Base-by-base conservation (phyloP, 1,140 invertebrate species). In the Hetaerina americana region DNA sequence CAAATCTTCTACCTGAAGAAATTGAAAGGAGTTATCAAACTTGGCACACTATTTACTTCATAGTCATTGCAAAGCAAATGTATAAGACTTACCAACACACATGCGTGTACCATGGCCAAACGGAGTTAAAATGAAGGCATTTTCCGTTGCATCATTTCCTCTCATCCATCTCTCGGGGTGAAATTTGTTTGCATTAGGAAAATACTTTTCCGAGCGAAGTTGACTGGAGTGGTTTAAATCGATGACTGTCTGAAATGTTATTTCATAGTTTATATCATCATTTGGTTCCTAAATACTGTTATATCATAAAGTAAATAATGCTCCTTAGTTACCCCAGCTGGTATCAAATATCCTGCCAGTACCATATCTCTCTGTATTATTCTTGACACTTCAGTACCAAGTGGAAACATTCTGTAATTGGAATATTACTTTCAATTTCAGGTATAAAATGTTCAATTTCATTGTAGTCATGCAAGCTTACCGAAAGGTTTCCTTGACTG, bases 401-500 rank as follows among this genome's bases (percentile, higher is more conserved):
- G 84, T 18, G 86, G 84, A 73, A 80, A 84, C 67, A 68, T 68
- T 3, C 67, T 68, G 15, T 3, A 68, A 26, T 25, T 68, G 6
- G 18, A n/a, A 26, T 68, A 10, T 24, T 67, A n/a, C n/a, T n/a
- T n/a, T n/a, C n/a, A n/a, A n/a, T n/a, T n/a, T n/a, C n/a, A n/a
- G n/a, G n/a, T n/a, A n/a, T n/a, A n/a, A n/a, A n/a, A n/a, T n/a
- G n/a, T 28, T 26, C 28, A 24, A n/a, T 12, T 22, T 5, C 22
- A 71, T 28, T 31, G 8, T 6, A 68, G 71, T 31, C 69, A 68
- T 72, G 24, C 10, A 57, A 57, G 22, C 40, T 5, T 77, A 85
- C 84, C 85, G 80, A 74, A 87, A 85, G 2, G 82, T 81, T 81
- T 88, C 87, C 73, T 87, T 87, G 0, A 88, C 78, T 74, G 82